Percentiles rank a stretch among this genome's conserved stretches.
Conservation (phyloP, 2,113 vertebrate species). For the Probosciger aterrimus region DNA sequence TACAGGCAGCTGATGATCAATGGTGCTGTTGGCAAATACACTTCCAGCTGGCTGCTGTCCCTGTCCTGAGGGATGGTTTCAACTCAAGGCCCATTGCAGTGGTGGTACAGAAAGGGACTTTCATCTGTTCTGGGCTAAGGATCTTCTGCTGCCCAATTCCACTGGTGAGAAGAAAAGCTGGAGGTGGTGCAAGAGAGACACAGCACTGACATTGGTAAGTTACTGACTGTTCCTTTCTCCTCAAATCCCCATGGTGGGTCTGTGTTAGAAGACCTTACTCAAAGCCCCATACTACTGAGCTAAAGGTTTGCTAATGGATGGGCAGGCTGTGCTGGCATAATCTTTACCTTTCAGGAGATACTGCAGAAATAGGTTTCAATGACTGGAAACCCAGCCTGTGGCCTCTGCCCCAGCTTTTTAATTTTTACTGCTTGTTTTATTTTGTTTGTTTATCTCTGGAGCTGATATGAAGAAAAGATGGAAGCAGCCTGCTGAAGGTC, state of each 20-base stretch:
- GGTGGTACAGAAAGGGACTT: background rate
- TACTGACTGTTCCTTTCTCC: background rate
- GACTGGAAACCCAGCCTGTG: background rate
- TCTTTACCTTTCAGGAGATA: background rate
- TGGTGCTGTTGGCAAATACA: background rate
- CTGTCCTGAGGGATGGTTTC: background rate
- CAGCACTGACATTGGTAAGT: background rate
- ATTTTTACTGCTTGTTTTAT: background rate
- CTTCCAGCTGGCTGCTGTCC: background rate
- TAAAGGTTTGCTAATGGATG: background rate
- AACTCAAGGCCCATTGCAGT: background rate
- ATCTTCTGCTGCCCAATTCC: background rate
- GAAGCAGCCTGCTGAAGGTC: background rate
- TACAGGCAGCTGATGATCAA: background rate
- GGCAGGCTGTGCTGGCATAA: background rate
- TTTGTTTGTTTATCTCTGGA: background rate
- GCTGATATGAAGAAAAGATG: background rate
- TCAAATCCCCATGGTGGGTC: background rate
- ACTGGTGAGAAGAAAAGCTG: constrained; percentile 7
- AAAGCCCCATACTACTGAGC: background rate
- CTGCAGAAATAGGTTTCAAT: background rate
- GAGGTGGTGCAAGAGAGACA: background rate
- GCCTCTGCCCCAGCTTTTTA: background rate
- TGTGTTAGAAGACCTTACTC: background rate
- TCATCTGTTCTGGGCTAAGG: background rate